Evolutionary conservation across 2,888 invertebrate species (phyloP).

Genomic region (Asteroscopus sphinx): DNA sequence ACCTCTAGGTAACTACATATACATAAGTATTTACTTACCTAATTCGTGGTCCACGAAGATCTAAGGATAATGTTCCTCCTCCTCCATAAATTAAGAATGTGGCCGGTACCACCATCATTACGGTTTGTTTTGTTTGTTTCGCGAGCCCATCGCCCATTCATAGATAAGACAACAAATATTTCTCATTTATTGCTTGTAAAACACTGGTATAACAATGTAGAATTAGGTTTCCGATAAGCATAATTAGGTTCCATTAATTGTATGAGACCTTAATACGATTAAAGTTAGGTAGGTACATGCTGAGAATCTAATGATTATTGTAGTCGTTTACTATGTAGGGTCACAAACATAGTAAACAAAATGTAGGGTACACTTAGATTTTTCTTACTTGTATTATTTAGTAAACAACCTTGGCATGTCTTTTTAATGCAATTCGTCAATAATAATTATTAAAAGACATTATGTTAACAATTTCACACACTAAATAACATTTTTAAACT

Average conservation of each 20-base stretch:
- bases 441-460: no score
- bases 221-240: slow-evolving; percentile 53
- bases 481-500: no score
- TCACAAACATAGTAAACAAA: no score
- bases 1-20: no score
- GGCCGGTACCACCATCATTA: slow-evolving; percentile 6
- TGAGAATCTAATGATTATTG: neutral
- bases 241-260: slow-evolving; percentile 42
- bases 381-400: no score
- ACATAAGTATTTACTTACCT: no score
- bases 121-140: slow-evolving; percentile 45
- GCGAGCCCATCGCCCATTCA: no score
- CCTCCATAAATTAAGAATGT: neutral
- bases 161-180: slow-evolving; percentile 41
- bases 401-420: no score
- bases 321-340: neutral
- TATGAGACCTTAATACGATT: neutral
- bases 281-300: neutral
- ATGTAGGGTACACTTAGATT: no score
- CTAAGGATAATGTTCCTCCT: neutral
- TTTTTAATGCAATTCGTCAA: no score
- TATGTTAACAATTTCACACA: no score
- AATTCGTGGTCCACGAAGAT: no score
- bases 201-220: slow-evolving; percentile 46
- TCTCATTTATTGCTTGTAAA: slow-evolving; percentile 28